Percentiles rank a stretch among this genome's conserved stretches.
These are phyloP conservation scores for Mormyrops attenuatus DNA, from an alignment of 2,797 vertebrate genomes.

Conservation along the genomic window DNA sequence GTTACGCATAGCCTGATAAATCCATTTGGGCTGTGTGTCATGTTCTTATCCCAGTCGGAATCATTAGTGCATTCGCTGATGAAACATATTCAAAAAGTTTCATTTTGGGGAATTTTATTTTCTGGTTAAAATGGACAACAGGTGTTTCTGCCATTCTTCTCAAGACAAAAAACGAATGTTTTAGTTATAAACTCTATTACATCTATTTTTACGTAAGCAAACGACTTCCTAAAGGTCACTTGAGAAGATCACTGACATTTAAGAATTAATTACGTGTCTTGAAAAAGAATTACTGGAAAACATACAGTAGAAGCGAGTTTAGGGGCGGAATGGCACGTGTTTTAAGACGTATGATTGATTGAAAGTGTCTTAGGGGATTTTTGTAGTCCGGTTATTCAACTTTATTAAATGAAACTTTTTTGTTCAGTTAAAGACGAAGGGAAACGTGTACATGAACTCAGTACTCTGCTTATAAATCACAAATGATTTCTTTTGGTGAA, in stretches of 20 bases:
- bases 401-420: background rate
- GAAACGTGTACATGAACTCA: background rate
- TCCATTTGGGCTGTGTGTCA: constrained; percentile 26
- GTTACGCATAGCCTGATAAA: constrained; percentile 34
- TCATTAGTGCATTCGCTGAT: constrained; percentile 14
- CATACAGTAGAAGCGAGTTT: background rate
- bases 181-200: constrained; percentile 7
- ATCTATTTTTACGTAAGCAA: background rate
- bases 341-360: constrained; percentile 4
- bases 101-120: constrained; percentile 28
- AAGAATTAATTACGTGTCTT: constrained; percentile 10
- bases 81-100: constrained; percentile 21
- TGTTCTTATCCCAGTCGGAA: background rate
- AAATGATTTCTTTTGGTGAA: background rate
- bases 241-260: background rate
- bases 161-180: background rate
- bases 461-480: background rate
- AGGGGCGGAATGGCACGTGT: background rate
- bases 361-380: background rate
- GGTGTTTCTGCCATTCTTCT: constrained; percentile 35
- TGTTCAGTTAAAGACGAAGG: background rate
- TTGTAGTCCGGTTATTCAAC: background rate
- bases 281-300: background rate
- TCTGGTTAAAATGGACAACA: constrained; percentile 27
- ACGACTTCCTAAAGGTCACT: background rate